Base-by-base conservation (phyloP, 2,888 invertebrate genomes). In the Cecidostiba fungosa region DNA sequence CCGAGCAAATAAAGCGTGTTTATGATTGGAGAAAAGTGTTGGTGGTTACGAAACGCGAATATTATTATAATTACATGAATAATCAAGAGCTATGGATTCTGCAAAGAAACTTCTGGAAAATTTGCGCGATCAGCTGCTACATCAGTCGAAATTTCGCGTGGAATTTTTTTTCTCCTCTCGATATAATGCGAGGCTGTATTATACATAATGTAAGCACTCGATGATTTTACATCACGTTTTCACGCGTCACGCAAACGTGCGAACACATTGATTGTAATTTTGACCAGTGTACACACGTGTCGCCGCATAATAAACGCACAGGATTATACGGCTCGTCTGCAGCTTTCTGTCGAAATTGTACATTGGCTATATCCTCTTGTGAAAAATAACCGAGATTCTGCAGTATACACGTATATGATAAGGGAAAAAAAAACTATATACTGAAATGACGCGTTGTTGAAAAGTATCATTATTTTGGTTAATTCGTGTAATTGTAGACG, bases 201-300 rank as follows among this genome's bases (percentile, higher is more conserved):
- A 19, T 54, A n/a, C 6, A 23, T 4, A 66, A 6, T 16, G 54
- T n/a, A 54, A 10, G 36, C 23, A 16, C n/a, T n/a, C 32, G 47
- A 43, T 47, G 19, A 26, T 26, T 32, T 47, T 32, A 69, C 29
- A 12, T 54, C 47, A 23, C 50, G 59, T 76, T n/a, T n/a, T 16
- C 82, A 39, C 74, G 66, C 12, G 84, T 62, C 84, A 36, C n/a
- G 62, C 26, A 59, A 43, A 84, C 77, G 78, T 84, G 78, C 50
- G 73, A 73, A 39, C 74, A 74, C 62, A 84, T 79, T 77, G 43
- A 83, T 74, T 66, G 79, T 66, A 74, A 74, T 74, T 82, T 82
- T 8, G 81, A 26, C 62, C 39, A 43, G 39, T 23, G 8, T 3
- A 29, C 16, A 23, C 23, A 4, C 39, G 72, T 72, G 72, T 1